phyloP scores from a whole-genome alignment of 2,113 vertebrate species.

The Chionomys nivalis region DNA sequence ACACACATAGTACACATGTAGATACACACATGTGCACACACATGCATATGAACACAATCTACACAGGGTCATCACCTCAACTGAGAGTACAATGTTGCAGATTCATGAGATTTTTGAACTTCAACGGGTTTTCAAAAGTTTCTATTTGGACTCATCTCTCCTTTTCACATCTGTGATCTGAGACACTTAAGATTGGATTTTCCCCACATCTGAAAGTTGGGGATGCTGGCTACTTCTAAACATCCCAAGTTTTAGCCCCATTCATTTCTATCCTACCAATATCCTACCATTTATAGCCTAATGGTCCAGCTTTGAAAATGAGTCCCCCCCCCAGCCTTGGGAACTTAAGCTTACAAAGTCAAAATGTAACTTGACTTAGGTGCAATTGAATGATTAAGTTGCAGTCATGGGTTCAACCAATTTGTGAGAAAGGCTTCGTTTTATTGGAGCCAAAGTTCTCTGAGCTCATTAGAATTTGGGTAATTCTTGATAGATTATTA shows the following conservation, averaged over 20 bases:
- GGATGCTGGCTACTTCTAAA: conserved; percentile 44
- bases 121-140: neutral
- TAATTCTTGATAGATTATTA: conserved; percentile 85
- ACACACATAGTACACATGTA: neutral
- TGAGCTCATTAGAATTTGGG: conserved; percentile 79
- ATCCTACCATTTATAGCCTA: conserved; percentile 53
- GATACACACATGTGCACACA: neutral
- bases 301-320: conserved; percentile 59
- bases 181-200: conserved; percentile 43
- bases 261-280: conserved; percentile 60
- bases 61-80: neutral
- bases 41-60: neutral
- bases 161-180: conserved; percentile 41
- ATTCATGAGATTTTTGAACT: conserved; percentile 15
- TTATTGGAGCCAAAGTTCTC: conserved; percentile 82
- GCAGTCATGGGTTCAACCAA: conserved; percentile 75
- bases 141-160: conserved; percentile 49
- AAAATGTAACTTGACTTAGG: conserved; percentile 75
- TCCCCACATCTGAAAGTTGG: neutral
- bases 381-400: conserved; percentile 82
- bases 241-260: neutral
- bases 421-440: conserved; percentile 83
- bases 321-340: neutral
- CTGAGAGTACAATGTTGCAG: conserved; percentile 14
- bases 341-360: conserved; percentile 72